Evolutionary conservation across 2,797 vertebrate species (phyloP).

Genomic region (Lycodopsis pacificus): DNA sequence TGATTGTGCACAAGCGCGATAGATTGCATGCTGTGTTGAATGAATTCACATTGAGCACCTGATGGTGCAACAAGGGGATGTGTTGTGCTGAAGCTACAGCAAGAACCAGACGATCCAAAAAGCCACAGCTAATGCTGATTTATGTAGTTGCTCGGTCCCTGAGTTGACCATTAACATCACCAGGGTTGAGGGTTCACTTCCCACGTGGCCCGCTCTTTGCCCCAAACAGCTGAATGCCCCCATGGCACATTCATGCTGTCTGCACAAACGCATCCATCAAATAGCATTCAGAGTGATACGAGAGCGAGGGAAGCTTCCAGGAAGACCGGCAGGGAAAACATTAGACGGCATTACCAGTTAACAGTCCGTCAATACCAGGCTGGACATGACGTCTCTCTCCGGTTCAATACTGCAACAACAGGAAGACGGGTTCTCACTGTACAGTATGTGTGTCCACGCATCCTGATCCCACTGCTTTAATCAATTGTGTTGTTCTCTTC

Average conservation of each 20-base stretch:
- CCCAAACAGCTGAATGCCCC: background rate
- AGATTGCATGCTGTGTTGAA: too few relatives aligned
- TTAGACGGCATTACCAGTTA: constrained; percentile 63
- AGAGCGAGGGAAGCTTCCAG: constrained; percentile 52
- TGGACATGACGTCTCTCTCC: constrained; percentile 17
- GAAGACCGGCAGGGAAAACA: constrained; percentile 49
- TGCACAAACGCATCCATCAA: constrained; percentile 27
- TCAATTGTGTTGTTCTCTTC: constrained; percentile 9
- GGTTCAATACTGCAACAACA: constrained; percentile 48
- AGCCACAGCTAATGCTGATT: background rate
- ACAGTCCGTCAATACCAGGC: constrained; percentile 48
- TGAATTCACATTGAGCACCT: background rate
- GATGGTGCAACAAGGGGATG: background rate
- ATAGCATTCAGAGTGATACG: constrained; percentile 1
- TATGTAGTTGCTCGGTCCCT: background rate
- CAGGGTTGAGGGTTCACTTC: background rate
- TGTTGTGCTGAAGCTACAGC: background rate
- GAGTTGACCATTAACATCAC: background rate
- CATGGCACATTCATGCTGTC: background rate
- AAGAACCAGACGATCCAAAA: background rate
- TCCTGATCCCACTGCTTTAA: background rate
- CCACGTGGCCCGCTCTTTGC: background rate
- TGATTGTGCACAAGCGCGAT: too few relatives aligned
- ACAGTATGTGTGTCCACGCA: background rate
- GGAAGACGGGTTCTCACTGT: constrained; percentile 28